Evolutionary conservation across 2,888 invertebrate species (phyloP).

Genomic region (Cordylochernes scorpioides): DNA sequence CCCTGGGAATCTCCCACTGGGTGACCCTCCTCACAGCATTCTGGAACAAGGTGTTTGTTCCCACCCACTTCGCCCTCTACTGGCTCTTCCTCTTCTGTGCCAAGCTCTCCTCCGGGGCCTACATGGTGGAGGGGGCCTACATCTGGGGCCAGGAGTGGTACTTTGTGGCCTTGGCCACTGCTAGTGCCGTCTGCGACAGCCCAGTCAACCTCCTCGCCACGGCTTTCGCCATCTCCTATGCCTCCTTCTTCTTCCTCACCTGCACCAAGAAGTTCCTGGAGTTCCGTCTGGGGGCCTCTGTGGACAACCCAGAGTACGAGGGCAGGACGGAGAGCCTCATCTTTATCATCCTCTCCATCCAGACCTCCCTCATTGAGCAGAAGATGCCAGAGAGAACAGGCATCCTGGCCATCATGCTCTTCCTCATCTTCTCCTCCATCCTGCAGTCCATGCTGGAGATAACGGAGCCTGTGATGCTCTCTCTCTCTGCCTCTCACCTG

Average conservation of each 20-base stretch:
- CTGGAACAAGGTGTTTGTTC: constrained; percentile 24
- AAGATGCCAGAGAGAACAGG: constrained; percentile 26
- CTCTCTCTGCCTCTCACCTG: constrained; percentile 24
- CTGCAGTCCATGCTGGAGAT: constrained; percentile 30
- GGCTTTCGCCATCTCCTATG: constrained; percentile 27
- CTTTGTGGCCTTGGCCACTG: constrained; percentile 9
- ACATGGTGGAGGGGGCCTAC: constrained; percentile 18
- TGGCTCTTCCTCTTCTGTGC: constrained; percentile 26
- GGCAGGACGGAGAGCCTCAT: constrained; percentile 30
- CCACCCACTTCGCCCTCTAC: constrained; percentile 26
- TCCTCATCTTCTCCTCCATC: constrained; percentile 29
- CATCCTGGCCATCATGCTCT: constrained; percentile 27
- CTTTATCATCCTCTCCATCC: constrained; percentile 27
- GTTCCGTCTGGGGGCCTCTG: constrained; percentile 17
- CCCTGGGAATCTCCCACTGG: constrained; percentile 19
- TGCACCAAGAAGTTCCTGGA: constrained; percentile 23
- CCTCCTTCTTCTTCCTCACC: constrained; percentile 23
- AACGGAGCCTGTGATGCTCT: constrained; percentile 26
- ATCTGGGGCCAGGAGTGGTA: constrained; percentile 20
- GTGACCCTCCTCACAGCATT: constrained; percentile 18
- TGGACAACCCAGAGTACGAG: constrained; percentile 20
- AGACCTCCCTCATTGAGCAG: constrained; percentile 27
- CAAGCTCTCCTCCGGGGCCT: constrained; percentile 19
- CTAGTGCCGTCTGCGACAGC: constrained; percentile 23
- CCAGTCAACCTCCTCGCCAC: constrained; percentile 27